Evolutionary conservation across 2,797 vertebrate genomes (phyloP), one percentile per base, ranked within the genome.

Genomic region (Pelochelys cantorii): DNA sequence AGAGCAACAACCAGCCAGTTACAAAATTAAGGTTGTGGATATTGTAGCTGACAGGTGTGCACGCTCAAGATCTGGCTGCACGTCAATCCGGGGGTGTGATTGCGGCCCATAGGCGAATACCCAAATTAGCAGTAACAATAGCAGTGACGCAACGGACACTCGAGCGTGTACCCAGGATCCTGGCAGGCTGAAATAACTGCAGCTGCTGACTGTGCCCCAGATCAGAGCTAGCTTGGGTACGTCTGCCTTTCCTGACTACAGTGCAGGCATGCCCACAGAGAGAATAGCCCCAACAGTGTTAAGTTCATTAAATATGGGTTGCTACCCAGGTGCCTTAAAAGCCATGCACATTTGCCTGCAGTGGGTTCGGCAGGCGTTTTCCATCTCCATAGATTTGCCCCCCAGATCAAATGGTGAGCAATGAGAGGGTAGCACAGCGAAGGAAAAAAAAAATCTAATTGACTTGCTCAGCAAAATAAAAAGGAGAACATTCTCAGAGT

Each of bases 221-320:
- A 71, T 71, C 34, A 71, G 18, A 37, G 65, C 17, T 34, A 37
- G 65, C n/a, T 71, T 23, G 18, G 18, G 1, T 37, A 34, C 23
- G 68, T 37, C 34, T 37, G 10, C 34, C 11, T 71, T 71, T 37
- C 18, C 18, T 71, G 18, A 71, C 37, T 12, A 34, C 34, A 37
- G 34, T 22, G 68, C 18, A 23, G 68, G 37, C 68, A 71, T 37
- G n/a, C 34, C 65, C 68, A 11, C 34, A 11, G 34, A 71, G 20
- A 23, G 11, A 6, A 18, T 22, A 71, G 34, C 37, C 11, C 25
- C 25, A 25, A 25, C 57, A 3, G 5, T 86, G 53, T 42, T 48
- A 29, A 1, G 1, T 60, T 34, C 0, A 5, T 13, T 48, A 7
- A 59, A 53, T 22, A 71, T 71, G 18, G 65, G n/a, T 22, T 37